Conservation (phyloP, 1,140 invertebrate species). For the Magallana angulata region DNA sequence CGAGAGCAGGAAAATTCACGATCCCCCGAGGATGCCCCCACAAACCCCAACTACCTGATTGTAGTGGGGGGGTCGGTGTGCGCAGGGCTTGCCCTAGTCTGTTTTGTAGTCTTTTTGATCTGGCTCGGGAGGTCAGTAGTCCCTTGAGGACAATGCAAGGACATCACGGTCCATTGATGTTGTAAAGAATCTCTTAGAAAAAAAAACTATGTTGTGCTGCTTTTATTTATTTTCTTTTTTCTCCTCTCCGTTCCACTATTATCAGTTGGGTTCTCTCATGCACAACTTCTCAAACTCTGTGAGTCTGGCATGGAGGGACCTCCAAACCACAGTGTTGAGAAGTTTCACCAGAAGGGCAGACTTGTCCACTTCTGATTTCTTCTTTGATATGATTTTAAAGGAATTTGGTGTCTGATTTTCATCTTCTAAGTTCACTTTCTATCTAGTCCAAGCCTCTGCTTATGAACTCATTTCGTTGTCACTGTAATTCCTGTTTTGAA, state of each 20-base stretch:
- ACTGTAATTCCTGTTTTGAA: not conserved
- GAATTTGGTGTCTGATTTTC: slow-evolving; percentile 6
- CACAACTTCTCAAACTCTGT: slow-evolving; percentile 16
- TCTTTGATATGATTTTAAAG: not conserved
- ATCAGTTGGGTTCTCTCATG: not conserved
- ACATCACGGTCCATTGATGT: slow-evolving; percentile 21
- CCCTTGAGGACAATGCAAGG: slow-evolving; percentile 2
- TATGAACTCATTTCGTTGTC: not conserved
- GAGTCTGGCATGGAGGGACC: no score
- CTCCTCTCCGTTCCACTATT: slow-evolving; percentile 1
- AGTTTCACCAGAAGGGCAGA: not conserved
- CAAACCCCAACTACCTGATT: slow-evolving; percentile 28
- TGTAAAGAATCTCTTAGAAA: slow-evolving; percentile 6
- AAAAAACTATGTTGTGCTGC: not conserved
- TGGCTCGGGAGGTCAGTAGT: slow-evolving; percentile 23
- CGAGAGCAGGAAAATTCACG: not conserved
- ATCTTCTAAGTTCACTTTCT: not conserved
- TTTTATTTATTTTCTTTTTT: not conserved
- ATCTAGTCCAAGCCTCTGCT: slow-evolving; percentile 24
- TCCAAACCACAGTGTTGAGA: slow-evolving; percentile 4
- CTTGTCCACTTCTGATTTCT: not conserved
- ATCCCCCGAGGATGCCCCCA: slow-evolving; percentile 32
- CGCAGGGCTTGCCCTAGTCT: slow-evolving; percentile 25
- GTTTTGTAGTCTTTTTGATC: slow-evolving; percentile 28
- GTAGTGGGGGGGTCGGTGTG: slow-evolving; percentile 27